Evolutionary conservation across 2,888 invertebrate species (phyloP).

Genomic region (Xestia c-nigrum): DNA sequence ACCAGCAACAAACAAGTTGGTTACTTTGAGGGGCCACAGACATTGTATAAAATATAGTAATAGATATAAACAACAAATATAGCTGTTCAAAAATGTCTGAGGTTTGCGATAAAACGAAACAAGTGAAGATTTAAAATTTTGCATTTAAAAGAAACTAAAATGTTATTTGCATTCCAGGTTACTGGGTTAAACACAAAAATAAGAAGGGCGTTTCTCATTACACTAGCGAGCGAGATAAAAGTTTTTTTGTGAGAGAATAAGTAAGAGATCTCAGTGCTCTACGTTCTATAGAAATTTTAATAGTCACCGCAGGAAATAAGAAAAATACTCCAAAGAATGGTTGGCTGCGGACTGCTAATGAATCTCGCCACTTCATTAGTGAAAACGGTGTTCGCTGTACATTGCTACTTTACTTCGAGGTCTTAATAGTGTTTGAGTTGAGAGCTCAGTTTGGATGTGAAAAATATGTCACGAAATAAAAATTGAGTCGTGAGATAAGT

Average conservation of each 20-base stretch:
- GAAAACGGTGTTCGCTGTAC: conserved; percentile 42
- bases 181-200: conserved; percentile 21
- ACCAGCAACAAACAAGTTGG: background rate
- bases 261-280: conserved; percentile 24
- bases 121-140: conserved; percentile 10
- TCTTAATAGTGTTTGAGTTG: conserved; percentile 35
- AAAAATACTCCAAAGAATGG: conserved; percentile 59
- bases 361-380: conserved; percentile 56
- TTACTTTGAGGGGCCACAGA: background rate
- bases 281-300: conserved; percentile 55
- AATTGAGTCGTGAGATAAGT: background rate
- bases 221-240: conserved; percentile 36
- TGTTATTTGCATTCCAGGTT: conserved; percentile 4
- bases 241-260: conserved; percentile 30
- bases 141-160: conserved; percentile 15
- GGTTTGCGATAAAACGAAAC: conserved; percentile 1
- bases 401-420: conserved; percentile 50
- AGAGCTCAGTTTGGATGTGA: conserved; percentile 30
- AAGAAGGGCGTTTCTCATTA: conserved; percentile 55
- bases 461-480: background rate
- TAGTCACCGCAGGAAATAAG: conserved; percentile 62
- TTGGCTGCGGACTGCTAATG: conserved; percentile 56
- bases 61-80: background rate
- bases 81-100: background rate
- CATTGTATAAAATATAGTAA: background rate